Conservation (phyloP, 2,888 invertebrate genomes). For the Phragmatobia fuliginosa region DNA sequence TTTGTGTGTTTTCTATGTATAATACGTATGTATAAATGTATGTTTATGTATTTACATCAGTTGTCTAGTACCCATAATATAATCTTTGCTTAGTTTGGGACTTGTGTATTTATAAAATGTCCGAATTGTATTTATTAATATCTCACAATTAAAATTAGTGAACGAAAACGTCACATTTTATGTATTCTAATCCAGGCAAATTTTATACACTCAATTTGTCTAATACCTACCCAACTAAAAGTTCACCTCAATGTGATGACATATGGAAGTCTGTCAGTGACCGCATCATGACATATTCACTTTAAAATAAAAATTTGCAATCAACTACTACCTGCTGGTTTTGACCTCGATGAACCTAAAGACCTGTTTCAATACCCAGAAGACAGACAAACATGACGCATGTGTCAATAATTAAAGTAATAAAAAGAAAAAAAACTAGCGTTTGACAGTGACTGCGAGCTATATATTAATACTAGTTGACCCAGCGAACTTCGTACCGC, state of each 20-base stretch:
- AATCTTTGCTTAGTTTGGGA: too few species aligned
- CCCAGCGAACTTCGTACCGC: too few species aligned
- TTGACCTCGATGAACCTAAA: slow-evolving; percentile 21
- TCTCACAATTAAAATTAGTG: too few species aligned
- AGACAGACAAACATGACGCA: slow-evolving; percentile 14
- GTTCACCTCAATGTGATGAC: slow-evolving; percentile 21
- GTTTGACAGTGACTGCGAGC: neutral
- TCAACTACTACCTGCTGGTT: slow-evolving; percentile 21
- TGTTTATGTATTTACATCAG: too few species aligned
- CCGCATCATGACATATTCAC: slow-evolving; percentile 7
- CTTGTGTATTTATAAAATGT: too few species aligned
- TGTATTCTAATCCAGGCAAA: neutral
- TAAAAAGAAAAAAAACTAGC: slow-evolving; percentile 9
- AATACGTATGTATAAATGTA: too few species aligned
- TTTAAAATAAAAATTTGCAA: slow-evolving; percentile 17
- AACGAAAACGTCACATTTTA: neutral
- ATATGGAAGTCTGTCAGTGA: slow-evolving; percentile 14
- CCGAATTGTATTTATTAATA: too few species aligned
- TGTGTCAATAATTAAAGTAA: slow-evolving; percentile 5
- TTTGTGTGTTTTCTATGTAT: too few species aligned
- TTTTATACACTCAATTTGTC: neutral
- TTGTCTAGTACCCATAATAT: too few species aligned
- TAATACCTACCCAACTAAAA: neutral
- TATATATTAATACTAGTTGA: too few species aligned
- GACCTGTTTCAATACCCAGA: slow-evolving; percentile 18